Percentiles rank a stretch among this genome's conserved stretches.
phyloP scores from a whole-genome alignment of 2,888 invertebrate genomes.

The Diadegma fenestrale region DNA sequence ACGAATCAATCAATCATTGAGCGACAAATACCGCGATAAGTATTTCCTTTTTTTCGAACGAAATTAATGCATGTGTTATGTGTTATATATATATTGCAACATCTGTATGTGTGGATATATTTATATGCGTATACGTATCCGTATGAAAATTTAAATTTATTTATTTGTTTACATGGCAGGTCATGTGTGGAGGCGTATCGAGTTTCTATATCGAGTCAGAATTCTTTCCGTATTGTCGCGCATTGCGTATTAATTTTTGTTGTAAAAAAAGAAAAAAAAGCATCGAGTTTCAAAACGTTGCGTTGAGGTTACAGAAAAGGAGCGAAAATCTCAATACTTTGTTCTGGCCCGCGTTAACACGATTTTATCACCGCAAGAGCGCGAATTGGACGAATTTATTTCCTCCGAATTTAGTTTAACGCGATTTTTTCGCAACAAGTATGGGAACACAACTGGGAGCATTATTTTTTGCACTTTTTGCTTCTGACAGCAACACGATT shows the following conservation, averaged over 20 bases:
- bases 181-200: background rate
- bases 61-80: background rate
- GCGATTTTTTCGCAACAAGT: background rate
- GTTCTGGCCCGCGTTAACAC: background rate
- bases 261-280: constrained; percentile 50
- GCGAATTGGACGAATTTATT: background rate
- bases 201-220: constrained; percentile 14
- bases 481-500: constrained; percentile 65
- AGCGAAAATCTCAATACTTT: constrained; percentile 50
- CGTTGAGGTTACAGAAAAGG: constrained; percentile 64
- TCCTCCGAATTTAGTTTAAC: background rate
- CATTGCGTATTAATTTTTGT: constrained; percentile 48
- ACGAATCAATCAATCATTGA: constrained; percentile 1
- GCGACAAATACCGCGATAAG: background rate
- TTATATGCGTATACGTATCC: background rate
- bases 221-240: constrained; percentile 55
- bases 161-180: constrained; percentile 16
- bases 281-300: constrained; percentile 55
- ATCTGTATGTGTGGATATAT: too few relatives aligned
- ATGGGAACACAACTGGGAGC: constrained; percentile 35
- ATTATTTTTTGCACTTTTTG: constrained; percentile 56
- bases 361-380: constrained; percentile 21
- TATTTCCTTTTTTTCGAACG: background rate
- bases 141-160: background rate
- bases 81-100: too few relatives aligned